Conservation (phyloP, 2,888 invertebrate species). For the Tachystola acroxantha region DNA sequence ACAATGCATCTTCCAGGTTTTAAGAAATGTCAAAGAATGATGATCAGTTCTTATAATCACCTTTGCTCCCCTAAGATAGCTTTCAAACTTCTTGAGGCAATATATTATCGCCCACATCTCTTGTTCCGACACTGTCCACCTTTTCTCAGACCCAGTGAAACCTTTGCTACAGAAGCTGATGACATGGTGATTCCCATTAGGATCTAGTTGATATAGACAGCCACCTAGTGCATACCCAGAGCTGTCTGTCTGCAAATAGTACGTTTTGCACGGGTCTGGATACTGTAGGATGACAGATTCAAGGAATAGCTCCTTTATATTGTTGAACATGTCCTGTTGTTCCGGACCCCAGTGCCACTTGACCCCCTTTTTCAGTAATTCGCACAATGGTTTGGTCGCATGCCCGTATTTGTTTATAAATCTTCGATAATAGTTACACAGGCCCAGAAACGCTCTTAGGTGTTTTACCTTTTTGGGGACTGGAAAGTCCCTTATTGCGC, state of each 20-base stretch:
- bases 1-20: conserved; percentile 1
- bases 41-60: conserved; percentile 1
- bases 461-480: conserved; percentile 21
- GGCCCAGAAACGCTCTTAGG: conserved; percentile 18
- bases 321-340: background rate
- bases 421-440: conserved; percentile 9
- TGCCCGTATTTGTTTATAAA: conserved; percentile 1
- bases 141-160: conserved; percentile 14
- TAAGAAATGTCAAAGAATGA: conserved; percentile 1
- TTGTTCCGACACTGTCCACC: conserved; percentile 22
- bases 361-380: background rate
- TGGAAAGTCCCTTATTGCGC: conserved; percentile 22
- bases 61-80: conserved; percentile 9
- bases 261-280: background rate
- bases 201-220: background rate
- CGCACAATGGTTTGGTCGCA: background rate
- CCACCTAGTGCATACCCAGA: background rate
- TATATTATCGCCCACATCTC: conserved; percentile 24
- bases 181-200: conserved; percentile 1
- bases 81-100: conserved; percentile 21
- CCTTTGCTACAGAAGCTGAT: conserved; percentile 19
- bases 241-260: conserved; percentile 6
- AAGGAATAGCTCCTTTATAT: background rate
- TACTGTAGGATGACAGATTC: background rate
- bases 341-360: background rate